Percentiles rank a stretch among this genome's conserved stretches.
Conservation (phyloP, 2,888 invertebrate genomes). For the Pyrrhia umbra region DNA sequence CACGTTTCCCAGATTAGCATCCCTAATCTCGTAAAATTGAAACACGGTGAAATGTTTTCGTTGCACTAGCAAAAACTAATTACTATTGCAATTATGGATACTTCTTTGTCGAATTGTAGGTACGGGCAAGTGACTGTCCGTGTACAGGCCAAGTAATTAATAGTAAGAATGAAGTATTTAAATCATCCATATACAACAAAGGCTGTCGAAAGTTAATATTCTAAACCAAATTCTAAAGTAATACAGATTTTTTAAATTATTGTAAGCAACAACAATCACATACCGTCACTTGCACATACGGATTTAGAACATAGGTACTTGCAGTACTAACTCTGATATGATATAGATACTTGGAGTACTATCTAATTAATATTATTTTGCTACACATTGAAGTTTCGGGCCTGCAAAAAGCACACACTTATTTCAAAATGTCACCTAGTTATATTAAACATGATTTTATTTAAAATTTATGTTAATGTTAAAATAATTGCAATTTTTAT, state of each 20-base stretch:
- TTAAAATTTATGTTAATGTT: constrained; percentile 22
- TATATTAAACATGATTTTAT: constrained; percentile 10
- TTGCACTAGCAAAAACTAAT: constrained; percentile 49
- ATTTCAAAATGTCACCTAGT: constrained; percentile 9
- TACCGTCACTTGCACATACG: constrained; percentile 42
- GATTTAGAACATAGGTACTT: constrained; percentile 31
- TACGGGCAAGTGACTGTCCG: constrained; percentile 43
- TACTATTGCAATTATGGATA: constrained; percentile 20
- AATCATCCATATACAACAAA: constrained; percentile 43
- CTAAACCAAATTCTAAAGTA: constrained; percentile 59
- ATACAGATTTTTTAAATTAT: constrained; percentile 37
- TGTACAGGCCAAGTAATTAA: constrained; percentile 33
- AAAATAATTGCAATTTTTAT: constrained; percentile 16
- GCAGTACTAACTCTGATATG: constrained; percentile 23
- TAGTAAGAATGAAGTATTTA: constrained; percentile 21
- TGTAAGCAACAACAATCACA: constrained; percentile 47
- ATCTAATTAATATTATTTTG: constrained; percentile 17
- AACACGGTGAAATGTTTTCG: constrained; percentile 41
- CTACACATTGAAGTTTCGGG: constrained; percentile 30
- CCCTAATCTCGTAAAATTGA: constrained; percentile 19
- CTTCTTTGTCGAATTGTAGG: constrained; percentile 18
- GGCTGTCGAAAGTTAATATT: constrained; percentile 56
- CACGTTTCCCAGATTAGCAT: constrained; percentile 47
- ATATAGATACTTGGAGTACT: too few species aligned
- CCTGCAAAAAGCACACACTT: constrained; percentile 69